phyloP scores from a whole-genome alignment of 2,888 invertebrate genomes.

The Hemicrepidius hirtus region DNA sequence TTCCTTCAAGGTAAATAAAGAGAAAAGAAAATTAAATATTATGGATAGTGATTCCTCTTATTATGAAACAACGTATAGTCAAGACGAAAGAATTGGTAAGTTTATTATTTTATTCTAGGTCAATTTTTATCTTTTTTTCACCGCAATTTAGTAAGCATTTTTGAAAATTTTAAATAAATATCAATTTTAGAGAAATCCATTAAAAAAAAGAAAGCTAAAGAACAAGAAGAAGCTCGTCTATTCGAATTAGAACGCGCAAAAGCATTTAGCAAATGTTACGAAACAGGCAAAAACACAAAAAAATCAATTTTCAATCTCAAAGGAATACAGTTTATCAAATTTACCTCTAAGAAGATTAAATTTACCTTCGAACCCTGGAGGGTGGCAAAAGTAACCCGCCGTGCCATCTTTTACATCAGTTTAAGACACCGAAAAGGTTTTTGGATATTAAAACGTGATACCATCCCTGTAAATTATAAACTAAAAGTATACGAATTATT shows the following conservation, averaged over 20 bases:
- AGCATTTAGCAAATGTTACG: conserved; percentile 35
- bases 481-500: conserved; percentile 50
- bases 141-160: not conserved
- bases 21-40: too few relatives aligned
- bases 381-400: conserved; percentile 53
- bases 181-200: conserved; percentile 33
- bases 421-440: conserved; percentile 55
- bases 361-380: conserved; percentile 57
- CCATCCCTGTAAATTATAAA: conserved; percentile 57
- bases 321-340: conserved; percentile 57
- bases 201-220: conserved; percentile 9
- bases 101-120: too few relatives aligned
- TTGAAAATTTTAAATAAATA: not conserved
- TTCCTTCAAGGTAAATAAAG: too few relatives aligned
- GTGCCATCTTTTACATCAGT: conserved; percentile 56
- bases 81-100: conserved; percentile 56
- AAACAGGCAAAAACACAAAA: conserved; percentile 7
- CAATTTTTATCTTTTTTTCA: not conserved
- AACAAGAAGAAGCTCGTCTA: conserved; percentile 11
- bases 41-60: conserved; percentile 39
- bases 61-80: conserved; percentile 53
- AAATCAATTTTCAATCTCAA: conserved; percentile 50
- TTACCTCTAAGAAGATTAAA: conserved; percentile 58
- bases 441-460: conserved; percentile 59
- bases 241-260: conserved; percentile 9